Percentiles rank a stretch among this genome's conserved stretches.
Evolutionary conservation across 2,888 invertebrate species (phyloP).

Genomic region (Drosophila imparisetae): DNA sequence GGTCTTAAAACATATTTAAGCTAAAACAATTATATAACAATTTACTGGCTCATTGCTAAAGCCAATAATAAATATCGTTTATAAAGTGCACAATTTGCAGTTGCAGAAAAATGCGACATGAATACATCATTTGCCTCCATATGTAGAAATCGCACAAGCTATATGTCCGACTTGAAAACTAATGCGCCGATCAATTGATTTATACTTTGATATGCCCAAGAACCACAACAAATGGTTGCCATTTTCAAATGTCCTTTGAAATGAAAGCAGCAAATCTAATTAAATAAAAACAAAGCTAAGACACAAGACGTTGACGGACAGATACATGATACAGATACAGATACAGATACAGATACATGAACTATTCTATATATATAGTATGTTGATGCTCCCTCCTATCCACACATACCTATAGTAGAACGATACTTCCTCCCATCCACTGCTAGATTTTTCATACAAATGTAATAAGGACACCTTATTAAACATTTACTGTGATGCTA

Average conservation of each 20-base stretch:
- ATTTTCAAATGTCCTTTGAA: conserved; percentile 1
- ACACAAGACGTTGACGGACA: conserved; percentile 8
- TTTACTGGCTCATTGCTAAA: conserved; percentile 6
- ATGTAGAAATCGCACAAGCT: background rate
- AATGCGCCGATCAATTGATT: background rate
- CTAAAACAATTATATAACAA: conserved; percentile 21
- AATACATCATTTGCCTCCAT: conserved; percentile 4
- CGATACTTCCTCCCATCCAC: background rate
- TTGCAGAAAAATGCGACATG: conserved; percentile 1
- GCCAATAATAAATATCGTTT: background rate
- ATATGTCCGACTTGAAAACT: background rate
- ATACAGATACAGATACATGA: no score
- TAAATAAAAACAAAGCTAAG: conserved; percentile 21
- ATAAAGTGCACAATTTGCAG: conserved; percentile 13
- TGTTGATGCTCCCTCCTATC: background rate
- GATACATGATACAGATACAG: no score
- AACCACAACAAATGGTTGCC: background rate
- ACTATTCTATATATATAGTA: background rate
- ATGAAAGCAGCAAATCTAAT: conserved; percentile 30
- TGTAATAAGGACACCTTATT: background rate
- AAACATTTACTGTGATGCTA: background rate
- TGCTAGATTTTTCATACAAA: background rate
- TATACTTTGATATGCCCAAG: background rate
- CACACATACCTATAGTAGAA: background rate
- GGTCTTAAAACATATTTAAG: conserved; percentile 13